Evolutionary conservation across 2,113 vertebrate genomes (phyloP), one percentile per base, ranked within the genome.

Genomic region (Plecotus auritus): DNA sequence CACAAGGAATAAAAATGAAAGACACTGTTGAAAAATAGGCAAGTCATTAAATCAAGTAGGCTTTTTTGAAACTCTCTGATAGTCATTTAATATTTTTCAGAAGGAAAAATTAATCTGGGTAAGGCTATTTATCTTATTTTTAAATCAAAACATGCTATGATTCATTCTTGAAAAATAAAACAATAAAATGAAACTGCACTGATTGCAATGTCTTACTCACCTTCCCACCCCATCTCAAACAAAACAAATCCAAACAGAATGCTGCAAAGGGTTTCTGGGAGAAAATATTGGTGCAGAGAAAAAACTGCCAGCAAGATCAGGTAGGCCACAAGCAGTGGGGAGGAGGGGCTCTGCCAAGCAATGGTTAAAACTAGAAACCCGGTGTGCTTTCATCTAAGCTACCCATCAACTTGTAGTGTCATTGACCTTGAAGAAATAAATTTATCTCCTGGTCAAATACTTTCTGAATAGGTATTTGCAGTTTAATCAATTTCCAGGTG

Each of bases 371-470:
- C 67, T 32, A 28, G 64, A 91, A 85, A 78, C 23, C 40, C 35
- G 82, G 9, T 74, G 30, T 49, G 14, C 82, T 66, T 94, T 94
- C 80, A 94, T 95, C 82, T 95, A 66, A 97, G 70, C 37, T 6
- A 85, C 42, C 64, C 42, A 95, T 95, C 85, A 85, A 70, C 20
- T 95, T 61, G 64, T 88, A 88, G 37, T 73, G 82, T 93, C 85
- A 73, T 10, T 90, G 90, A 85, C 87, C 88, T 96, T 88, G 59
- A 97, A 93, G 92, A 93, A 94, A 95, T 90, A 67, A 95, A 95
- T 95, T 87, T 88, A 96, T 88, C 93, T 97, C 85, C 73, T 94
- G 67, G 69, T 92, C 85, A 95, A 94, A 93, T 85, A 88, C 61
- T 95, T 93, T 97, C 85, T 95, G 92, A 96, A 88, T 72, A 92